A percentile compares a stretch with the other conserved stretches of the same genome.
Evolutionary conservation across 2,888 invertebrate genomes (phyloP).

Genomic region (Leucophenga maculata): DNA sequence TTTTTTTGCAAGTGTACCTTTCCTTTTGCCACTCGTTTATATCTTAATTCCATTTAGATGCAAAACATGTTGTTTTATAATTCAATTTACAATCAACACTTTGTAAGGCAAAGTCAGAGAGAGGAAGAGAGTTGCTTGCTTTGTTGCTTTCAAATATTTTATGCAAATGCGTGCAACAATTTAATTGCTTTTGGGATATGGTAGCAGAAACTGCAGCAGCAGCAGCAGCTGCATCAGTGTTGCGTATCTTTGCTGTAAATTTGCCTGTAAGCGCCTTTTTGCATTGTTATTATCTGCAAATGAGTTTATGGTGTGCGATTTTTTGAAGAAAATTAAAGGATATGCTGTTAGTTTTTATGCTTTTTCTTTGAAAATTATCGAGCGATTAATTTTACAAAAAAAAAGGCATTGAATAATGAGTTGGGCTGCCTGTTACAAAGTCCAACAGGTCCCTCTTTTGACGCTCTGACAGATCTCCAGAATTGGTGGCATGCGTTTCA

Average conservation of each 20-base stretch:
- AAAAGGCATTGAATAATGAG: too few species aligned
- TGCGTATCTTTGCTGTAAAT: background rate
- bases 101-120: too few species aligned
- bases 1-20: background rate
- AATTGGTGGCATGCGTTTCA: too few species aligned
- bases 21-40: slow-evolving; percentile 1
- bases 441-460: too few species aligned
- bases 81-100: slow-evolving; percentile 15
- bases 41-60: slow-evolving; percentile 24
- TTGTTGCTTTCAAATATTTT: background rate
- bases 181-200: slow-evolving; percentile 25
- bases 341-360: too few species aligned
- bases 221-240: background rate
- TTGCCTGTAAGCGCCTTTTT: background rate
- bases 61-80: slow-evolving; percentile 21
- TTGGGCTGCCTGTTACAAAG: too few species aligned
- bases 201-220: background rate
- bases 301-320: background rate
- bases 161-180: slow-evolving; percentile 23
- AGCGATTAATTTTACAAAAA: too few species aligned
- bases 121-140: too few species aligned
- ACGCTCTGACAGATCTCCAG: too few species aligned
- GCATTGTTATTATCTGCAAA: background rate
- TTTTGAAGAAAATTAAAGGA: background rate
- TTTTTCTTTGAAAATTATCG: too few species aligned